Evolutionary conservation across 2,797 vertebrate species (phyloP), one percentile per base, ranked within the genome.

Genomic region (Cryptoblepharus egeriae): DNA sequence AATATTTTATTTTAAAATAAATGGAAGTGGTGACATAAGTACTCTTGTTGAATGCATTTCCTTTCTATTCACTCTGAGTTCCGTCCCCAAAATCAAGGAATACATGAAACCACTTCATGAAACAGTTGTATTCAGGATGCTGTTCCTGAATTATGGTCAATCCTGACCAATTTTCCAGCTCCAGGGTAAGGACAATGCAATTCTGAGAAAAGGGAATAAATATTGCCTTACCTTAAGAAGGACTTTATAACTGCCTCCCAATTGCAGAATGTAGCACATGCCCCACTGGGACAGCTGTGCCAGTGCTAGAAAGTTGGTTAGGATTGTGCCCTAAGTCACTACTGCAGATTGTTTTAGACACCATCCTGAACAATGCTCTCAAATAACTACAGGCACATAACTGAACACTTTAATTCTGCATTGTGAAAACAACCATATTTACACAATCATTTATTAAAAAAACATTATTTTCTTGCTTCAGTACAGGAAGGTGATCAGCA

Each of bases 401-500:
- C 35, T 77, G 32, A 42, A 39, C 15, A 42, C 6, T 20, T 42
- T 58, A 63, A n/a, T 15, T 75, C 57, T 63, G 37, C n/a, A 42
- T n/a, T 28, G 6, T n/a, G 13, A 57, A 57, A 18, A 20, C 20
- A 24, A 6, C 5, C 6, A 30, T 65, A 32, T 35, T 65, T 5
- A 52, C 24, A 35, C 35, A n/a, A n/a, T n/a, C n/a, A n/a, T n/a
- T n/a, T 30, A 11, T 58, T 32, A 2, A 52, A 16, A 52, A 52
- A 52, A 15, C 49, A 13, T 2, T 0, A 1, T 20, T 30, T 35
- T 12, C 28, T 8, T 61, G 42, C 24, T 28, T 0, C 64, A 26
- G 7, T n/a, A 30, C 1, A 55, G 0, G 0, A 60, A 9, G 26
- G 1, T 28, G n/a, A 11, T 3, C 49, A 74, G 74, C 70, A 45